Evolutionary conservation across 2,888 invertebrate genomes (phyloP).

Genomic region (Calliopum simillimum): DNA sequence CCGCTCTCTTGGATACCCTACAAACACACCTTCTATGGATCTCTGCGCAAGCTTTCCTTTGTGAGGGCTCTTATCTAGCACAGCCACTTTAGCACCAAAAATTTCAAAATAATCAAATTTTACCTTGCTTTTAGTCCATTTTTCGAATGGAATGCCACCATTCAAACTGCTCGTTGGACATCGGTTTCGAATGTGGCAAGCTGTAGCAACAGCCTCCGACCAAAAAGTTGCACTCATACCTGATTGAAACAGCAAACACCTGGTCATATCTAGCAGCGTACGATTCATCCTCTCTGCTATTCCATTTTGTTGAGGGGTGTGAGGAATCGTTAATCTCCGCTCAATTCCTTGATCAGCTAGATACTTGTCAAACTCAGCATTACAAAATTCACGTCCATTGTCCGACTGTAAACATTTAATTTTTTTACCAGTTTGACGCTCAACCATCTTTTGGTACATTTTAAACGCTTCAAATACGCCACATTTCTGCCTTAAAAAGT

Average conservation of each 20-base stretch:
- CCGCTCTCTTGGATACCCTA: constrained; percentile 35
- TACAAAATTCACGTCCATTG: constrained; percentile 51
- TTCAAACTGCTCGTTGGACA: constrained; percentile 30
- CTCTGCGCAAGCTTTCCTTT: constrained; percentile 34
- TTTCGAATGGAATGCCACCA: constrained; percentile 12
- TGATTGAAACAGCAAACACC: constrained; percentile 49
- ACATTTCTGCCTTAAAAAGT: constrained; percentile 38
- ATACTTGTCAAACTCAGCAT: constrained; percentile 44
- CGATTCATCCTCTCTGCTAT: constrained; percentile 50
- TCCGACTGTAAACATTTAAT: constrained; percentile 51
- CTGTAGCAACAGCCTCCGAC: too few relatives aligned
- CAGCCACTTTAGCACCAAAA: constrained; percentile 60
- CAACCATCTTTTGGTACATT: constrained; percentile 46
- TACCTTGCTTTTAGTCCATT: constrained; percentile 35
- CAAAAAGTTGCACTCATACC: constrained; percentile 44
- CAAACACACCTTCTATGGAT: constrained; percentile 37
- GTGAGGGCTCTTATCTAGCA: constrained; percentile 36
- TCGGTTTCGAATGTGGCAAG: too few relatives aligned
- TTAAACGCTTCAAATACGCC: constrained; percentile 45
- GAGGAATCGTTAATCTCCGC: constrained; percentile 46
- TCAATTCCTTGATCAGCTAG: constrained; percentile 48
- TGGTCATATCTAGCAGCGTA: constrained; percentile 49
- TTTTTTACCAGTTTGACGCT: constrained; percentile 44
- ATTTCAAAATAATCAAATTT: constrained; percentile 54
- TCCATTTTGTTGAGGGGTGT: constrained; percentile 52